phyloP scores from a whole-genome alignment of 2,113 vertebrate species.

The Microcebus jonahi region DNA sequence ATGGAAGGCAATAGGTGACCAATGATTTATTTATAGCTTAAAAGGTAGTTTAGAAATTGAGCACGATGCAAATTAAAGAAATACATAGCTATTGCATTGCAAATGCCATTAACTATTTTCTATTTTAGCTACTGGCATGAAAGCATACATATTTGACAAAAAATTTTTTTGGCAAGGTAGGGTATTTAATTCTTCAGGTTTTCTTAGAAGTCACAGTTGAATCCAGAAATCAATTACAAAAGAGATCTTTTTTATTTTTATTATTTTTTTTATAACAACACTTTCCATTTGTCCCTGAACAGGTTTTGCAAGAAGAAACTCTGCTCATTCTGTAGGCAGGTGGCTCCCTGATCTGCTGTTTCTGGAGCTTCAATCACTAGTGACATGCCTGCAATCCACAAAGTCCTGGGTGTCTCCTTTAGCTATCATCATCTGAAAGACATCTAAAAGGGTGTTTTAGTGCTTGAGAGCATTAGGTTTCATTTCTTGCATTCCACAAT shows the following conservation, averaged over 20 bases:
- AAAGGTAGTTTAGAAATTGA: background rate
- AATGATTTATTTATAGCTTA: background rate
- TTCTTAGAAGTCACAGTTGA: constrained; percentile 57
- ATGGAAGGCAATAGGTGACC: background rate
- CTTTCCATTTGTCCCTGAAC: constrained; percentile 58
- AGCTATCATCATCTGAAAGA: constrained; percentile 77
- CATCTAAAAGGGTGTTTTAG: constrained; percentile 61
- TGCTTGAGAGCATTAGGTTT: constrained; percentile 70
- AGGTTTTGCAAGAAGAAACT: constrained; percentile 63
- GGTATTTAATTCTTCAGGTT: constrained; percentile 34
- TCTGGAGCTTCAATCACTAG: constrained; percentile 62
- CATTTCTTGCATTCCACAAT: constrained; percentile 73
- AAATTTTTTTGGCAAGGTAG: background rate
- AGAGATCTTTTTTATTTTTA: constrained; percentile 23
- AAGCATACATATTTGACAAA: background rate
- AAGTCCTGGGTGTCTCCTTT: constrained; percentile 71
- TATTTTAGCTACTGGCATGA: constrained; percentile 53
- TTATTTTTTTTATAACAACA: background rate
- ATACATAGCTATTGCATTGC: background rate
- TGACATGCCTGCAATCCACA: constrained; percentile 73
- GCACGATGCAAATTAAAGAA: background rate
- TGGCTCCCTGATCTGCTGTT: constrained; percentile 66
- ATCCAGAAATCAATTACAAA: constrained; percentile 66
- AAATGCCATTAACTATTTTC: constrained; percentile 37
- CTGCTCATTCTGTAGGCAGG: constrained; percentile 64